Evolutionary conservation across 2,113 vertebrate genomes (phyloP).

Genomic region (Proteles cristata): DNA sequence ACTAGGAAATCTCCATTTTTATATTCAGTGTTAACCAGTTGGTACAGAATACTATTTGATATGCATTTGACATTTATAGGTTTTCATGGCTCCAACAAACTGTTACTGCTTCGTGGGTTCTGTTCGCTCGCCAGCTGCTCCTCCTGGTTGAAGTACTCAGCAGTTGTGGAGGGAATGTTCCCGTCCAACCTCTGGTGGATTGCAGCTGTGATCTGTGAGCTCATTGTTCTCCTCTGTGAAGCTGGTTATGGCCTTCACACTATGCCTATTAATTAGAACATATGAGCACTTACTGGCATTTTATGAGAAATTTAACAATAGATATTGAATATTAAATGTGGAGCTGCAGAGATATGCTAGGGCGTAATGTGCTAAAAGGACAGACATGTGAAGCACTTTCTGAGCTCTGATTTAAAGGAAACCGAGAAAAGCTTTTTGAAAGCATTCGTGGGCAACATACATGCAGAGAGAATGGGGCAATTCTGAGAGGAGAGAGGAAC

Average conservation of each 20-base stretch:
- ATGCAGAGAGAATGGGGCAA: background rate
- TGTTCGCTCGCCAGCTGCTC: slow-evolving; percentile 74
- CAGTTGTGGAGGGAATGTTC: slow-evolving; percentile 73
- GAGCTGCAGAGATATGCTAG: background rate
- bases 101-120: slow-evolving; percentile 54
- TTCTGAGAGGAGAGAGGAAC: slow-evolving; percentile 20
- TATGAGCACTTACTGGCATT: slow-evolving; percentile 67
- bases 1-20: background rate
- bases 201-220: slow-evolving; percentile 79
- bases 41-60: slow-evolving; percentile 38
- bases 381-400: background rate
- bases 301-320: slow-evolving; percentile 73
- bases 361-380: background rate
- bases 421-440: background rate
- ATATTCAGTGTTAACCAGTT: background rate
- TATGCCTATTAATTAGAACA: slow-evolving; percentile 80
- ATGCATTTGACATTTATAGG: slow-evolving; percentile 66
- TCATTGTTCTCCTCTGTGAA: slow-evolving; percentile 73
- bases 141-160: slow-evolving; percentile 62
- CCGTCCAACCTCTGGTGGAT: slow-evolving; percentile 72
- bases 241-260: slow-evolving; percentile 74
- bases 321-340: slow-evolving; percentile 72
- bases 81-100: slow-evolving; percentile 50
- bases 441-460: slow-evolving; percentile 9
- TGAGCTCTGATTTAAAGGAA: slow-evolving; percentile 56